Evolutionary conservation across 2,888 invertebrate genomes (phyloP), one percentile per base, ranked within the genome.

Genomic region (Dryomyza anilis): DNA sequence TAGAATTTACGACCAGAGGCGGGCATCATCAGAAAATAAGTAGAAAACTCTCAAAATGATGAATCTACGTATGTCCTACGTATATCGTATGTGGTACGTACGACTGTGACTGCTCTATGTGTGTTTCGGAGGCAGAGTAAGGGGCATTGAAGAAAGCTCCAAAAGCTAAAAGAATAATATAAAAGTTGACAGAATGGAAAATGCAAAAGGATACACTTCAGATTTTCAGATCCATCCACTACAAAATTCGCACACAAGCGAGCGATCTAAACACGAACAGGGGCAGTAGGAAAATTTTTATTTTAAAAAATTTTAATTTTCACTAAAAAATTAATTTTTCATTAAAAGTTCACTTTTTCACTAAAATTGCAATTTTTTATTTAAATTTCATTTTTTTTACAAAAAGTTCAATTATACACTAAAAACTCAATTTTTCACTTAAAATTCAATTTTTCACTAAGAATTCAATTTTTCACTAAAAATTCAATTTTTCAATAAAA

Each of bases 11-110:
- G 66, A 43, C 66, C 66, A 64, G 66, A 63, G 66, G 66, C 66
- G 66, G 60, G 66, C 63, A 67, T 67, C 66, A 67, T 60, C 66
- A 67, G 66, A 67, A 67, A 67, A 67, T 67, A 67, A 67, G 63
- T 56, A 66, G 52, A 61, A 43, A 27, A 56, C 53, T 33, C 50
- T 57, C 58, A 33, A 48, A 57, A 64, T 64, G 63, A 64, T 60
- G 61, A 64, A 60, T 67, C 60, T 56, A 45, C 52, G 50, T 27
- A 27, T 33, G 12, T 57, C n/a, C 14, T 36, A 14, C 8, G 25
- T 43, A 16, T 48, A 46, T 33, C 12, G 46, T 39, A 33, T 23
- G 43, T 53, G 10, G n/a, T 57, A 12, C 3, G 39, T 50, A n/a
- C n/a, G 30, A 27, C 29, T 53, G 19, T 14, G 43, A 55, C 27